Evolutionary conservation across 2,797 vertebrate genomes (phyloP).

Genomic region (Labeo calbasu): DNA sequence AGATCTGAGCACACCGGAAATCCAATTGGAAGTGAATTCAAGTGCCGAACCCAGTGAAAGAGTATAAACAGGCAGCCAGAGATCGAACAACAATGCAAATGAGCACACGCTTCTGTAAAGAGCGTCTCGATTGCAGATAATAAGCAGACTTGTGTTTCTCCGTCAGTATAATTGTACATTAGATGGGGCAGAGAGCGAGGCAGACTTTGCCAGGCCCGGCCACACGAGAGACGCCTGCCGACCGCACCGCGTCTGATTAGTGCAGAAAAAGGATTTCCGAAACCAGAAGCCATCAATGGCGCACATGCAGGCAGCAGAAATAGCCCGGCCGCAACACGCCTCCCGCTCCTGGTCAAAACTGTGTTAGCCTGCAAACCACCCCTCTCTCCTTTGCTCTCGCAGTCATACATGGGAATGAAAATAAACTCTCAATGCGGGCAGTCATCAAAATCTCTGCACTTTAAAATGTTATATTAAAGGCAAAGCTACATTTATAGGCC

Average conservation of each 20-base stretch:
- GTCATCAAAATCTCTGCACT: slow-evolving; percentile 20
- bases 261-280: slow-evolving; percentile 76
- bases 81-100: slow-evolving; percentile 37
- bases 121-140: slow-evolving; percentile 45
- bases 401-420: slow-evolving; percentile 39
- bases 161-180: slow-evolving; percentile 75
- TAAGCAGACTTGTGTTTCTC: slow-evolving; percentile 70
- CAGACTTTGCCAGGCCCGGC: slow-evolving; percentile 72
- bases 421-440: slow-evolving; percentile 21
- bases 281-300: slow-evolving; percentile 80
- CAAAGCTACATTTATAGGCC: slow-evolving; percentile 24
- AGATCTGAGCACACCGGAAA: background rate
- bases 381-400: slow-evolving; percentile 21
- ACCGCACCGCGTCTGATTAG: slow-evolving; percentile 79
- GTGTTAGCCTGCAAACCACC: slow-evolving; percentile 48
- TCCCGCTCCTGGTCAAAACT: slow-evolving; percentile 74
- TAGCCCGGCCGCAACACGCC: slow-evolving; percentile 76
- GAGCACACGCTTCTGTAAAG: slow-evolving; percentile 29
- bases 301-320: slow-evolving; percentile 75
- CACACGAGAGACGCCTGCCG: slow-evolving; percentile 72
- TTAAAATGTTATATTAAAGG: slow-evolving; percentile 16
- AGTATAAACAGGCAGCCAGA: background rate
- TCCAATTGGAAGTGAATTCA: slow-evolving; percentile 26
- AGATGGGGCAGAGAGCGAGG: slow-evolving; percentile 70
- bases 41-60: background rate